Evolutionary conservation across 1,140 invertebrate species (phyloP).

Genomic region (Diachasmimorpha longicaudata): DNA sequence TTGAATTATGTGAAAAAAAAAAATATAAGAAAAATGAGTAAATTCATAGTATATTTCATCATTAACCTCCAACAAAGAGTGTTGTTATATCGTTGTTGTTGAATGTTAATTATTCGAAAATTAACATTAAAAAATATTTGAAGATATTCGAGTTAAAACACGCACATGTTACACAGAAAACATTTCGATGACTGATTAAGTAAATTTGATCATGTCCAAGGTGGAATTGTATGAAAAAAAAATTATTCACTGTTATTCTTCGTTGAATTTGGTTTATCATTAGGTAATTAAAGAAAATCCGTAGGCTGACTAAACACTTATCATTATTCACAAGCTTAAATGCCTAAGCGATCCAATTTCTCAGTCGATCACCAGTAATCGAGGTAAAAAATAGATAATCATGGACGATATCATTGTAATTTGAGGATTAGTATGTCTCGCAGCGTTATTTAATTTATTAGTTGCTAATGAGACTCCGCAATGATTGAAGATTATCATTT

Average conservation of each 20-base stretch:
- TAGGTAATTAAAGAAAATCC: conserved; percentile 1
- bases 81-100: conserved; percentile 36
- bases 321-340: not conserved
- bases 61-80: conserved; percentile 36
- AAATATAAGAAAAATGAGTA: conserved; percentile 28
- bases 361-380: not conserved
- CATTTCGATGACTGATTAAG: not conserved
- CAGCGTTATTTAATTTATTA: too few species aligned
- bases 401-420: not conserved
- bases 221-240: not conserved
- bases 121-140: not conserved
- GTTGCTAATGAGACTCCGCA: too few species aligned
- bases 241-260: conserved; percentile 14
- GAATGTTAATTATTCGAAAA: conserved; percentile 28
- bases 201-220: not conserved
- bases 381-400: not conserved
- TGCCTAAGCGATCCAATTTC: not conserved
- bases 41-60: conserved; percentile 42
- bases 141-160: conserved; percentile 44
- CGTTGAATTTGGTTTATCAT: conserved; percentile 18
- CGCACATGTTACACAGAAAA: conserved; percentile 41
- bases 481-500: not conserved
- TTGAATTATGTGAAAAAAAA: conserved; percentile 17
- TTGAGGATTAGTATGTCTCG: not conserved
- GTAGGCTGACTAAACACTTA: not conserved